Evolutionary conservation across 2,113 vertebrate species (phyloP), one percentile per base, ranked within the genome.

Genomic region (Sarotherodon lohbergeri): DNA sequence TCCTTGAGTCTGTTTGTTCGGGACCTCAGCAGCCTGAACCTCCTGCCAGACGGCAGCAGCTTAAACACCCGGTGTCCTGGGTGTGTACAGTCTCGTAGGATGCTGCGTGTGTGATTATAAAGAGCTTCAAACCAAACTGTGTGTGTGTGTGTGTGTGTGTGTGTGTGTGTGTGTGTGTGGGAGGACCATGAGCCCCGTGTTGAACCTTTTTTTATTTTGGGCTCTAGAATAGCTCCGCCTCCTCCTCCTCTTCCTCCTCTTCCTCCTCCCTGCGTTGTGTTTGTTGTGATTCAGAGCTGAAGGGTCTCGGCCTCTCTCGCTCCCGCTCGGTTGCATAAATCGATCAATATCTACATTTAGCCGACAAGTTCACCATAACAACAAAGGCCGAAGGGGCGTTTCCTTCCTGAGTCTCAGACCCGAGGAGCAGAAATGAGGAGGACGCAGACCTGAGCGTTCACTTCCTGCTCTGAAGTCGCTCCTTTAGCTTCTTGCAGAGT

Each of bases 281-380:
- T 78, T 88, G 80, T 80, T 85, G 79, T 91, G 90, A 91, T 27
- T 93, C 92, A 94, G 2, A 79, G 84, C 86, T 84, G 59, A 80
- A 85, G 86, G 81, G 14, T 82, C 90, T 81, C 82, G 17, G 39
- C 82, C 78, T 78, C 89, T 50, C 61, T 17, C 7, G 27, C 87
- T 87, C 88, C 82, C 12, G 17, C 48, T 63, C 19, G 4, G 52
- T 94, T 93, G 84, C 89, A 63, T 92, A 93, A 93, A 87, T 3
- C 19, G 39, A 93, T 94, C 90, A 9, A 92, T 92, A 85, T 81
- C 91, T 36, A 79, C 61, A 81, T 90, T 89, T 89, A 87, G 61
- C 82, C 6, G 2, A 61, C 36, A 85, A 55, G 54, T 63, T 59
- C 6, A 24, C 57, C 3, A 52, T 43, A 57, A 48, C 34, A 50